Base-by-base conservation (phyloP, 2,888 invertebrate species). In the Ochlodes sylvanus region DNA sequence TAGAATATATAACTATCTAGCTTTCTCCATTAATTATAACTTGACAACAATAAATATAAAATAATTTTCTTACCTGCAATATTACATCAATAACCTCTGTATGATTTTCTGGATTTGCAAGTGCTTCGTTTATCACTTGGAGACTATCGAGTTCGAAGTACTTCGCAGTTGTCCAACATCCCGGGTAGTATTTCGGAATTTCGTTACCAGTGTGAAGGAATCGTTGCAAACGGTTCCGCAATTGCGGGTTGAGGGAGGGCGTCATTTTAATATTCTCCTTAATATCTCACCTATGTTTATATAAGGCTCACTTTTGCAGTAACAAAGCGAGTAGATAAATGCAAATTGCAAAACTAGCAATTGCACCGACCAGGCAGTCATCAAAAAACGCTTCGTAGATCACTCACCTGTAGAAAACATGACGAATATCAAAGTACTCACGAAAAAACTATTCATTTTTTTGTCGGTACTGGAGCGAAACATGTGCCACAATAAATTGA, bases 121-220 rank as follows among this genome's bases (percentile, higher is more conserved):
- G 72, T 9, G 77, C 79, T 47, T 84, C 82, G 57, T 83, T 76
- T 50, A 94, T 80, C 12, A 85, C 92, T 56, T 79, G 76, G 67
- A 94, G 77, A 72, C 92, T 92, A 32, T 88, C 86, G 0, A 74
- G 76, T 63, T 88, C 85, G 75, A 90, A 95, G 74, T 94, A 94
- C 72, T 93, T 89, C 71, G 94, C 93, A 12, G 89, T 77, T 41
- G 88, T 80, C 94, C 94, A 94, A 75, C 93, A 92, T 44, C 94
- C 94, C 58, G 95, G 94, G 72, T 86, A 94, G 78, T 94, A 95
- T 69, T 90, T 92, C 0, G 94, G 93, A 15, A 85, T 73, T 73
- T 94, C 94, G 77, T 87, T 88, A 2, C 94, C 94, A 62, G 94
- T 89, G 73, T 94, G 94, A 9, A 95, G 79, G 74, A 88, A 94